phyloP scores from a whole-genome alignment of 30 jellyfish, hydroid and myxozoan species.

The Mastigias papua region DNA sequence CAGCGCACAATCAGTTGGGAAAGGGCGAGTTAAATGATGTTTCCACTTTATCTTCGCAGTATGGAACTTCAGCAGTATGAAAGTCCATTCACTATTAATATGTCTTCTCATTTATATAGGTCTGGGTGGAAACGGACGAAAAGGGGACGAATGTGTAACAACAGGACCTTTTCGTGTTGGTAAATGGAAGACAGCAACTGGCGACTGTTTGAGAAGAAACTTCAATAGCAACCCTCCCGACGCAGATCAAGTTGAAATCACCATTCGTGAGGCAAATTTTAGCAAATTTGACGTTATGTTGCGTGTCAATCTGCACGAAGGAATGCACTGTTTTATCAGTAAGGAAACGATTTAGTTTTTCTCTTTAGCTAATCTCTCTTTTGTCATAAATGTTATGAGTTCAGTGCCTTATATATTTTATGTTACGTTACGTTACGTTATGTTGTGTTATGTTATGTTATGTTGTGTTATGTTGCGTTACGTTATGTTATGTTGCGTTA shows the following conservation, averaged over 20 bases:
- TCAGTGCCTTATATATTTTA: too few species aligned
- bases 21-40: too few species aligned
- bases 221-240: slow-evolving; percentile 72
- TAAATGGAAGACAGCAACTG: slow-evolving; percentile 48
- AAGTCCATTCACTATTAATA: too few species aligned
- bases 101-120: too few species aligned
- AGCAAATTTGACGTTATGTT: slow-evolving; percentile 55
- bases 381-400: not conserved
- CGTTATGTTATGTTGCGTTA: slow-evolving; percentile 40
- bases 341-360: slow-evolving; percentile 13
- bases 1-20: too few species aligned
- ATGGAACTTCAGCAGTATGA: too few species aligned
- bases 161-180: slow-evolving; percentile 51
- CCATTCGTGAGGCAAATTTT: slow-evolving; percentile 16
- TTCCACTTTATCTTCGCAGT: too few species aligned
- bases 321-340: slow-evolving; percentile 81
- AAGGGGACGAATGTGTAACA: slow-evolving; percentile 32
- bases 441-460: slow-evolving; percentile 47
- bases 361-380: not conserved
- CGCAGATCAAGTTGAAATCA: slow-evolving; percentile 63
- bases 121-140: slow-evolving; percentile 66
- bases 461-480: slow-evolving; percentile 37
- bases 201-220: slow-evolving; percentile 49
- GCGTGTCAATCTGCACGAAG: slow-evolving; percentile 74
- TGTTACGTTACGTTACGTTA: slow-evolving; percentile 25